These are phyloP conservation scores for Cerastoderma edule DNA, from an alignment of 2,888 invertebrate genomes.

Conservation along the genomic window DNA sequence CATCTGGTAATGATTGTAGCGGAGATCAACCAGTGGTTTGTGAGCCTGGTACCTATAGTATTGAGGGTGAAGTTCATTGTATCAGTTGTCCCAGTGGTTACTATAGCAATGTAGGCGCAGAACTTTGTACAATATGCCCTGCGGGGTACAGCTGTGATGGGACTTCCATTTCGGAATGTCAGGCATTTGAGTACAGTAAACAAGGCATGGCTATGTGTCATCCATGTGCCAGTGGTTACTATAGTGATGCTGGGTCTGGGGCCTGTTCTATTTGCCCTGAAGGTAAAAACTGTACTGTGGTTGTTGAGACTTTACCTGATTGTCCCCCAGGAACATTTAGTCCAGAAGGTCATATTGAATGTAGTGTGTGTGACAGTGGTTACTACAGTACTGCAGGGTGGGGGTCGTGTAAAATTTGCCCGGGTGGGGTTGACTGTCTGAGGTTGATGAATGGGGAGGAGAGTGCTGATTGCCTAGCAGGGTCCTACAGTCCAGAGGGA, in stretches of 20 bases:
- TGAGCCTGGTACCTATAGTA: constrained; percentile 63
- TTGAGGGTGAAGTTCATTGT: constrained; percentile 55
- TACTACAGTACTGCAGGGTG: constrained; percentile 45
- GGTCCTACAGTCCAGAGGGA: constrained; percentile 56
- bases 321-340: constrained; percentile 55
- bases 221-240: constrained; percentile 47
- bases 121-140: constrained; percentile 38
- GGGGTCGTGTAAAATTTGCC: constrained; percentile 69
- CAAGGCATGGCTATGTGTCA: constrained; percentile 47
- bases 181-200: constrained; percentile 54
- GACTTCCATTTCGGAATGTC: constrained; percentile 42
- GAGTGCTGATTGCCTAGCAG: constrained; percentile 49
- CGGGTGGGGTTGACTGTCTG: constrained; percentile 66
- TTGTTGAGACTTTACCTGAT: constrained; percentile 31
- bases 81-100: constrained; percentile 56
- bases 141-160: constrained; percentile 41
- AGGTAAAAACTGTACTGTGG: constrained; percentile 50
- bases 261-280: constrained; percentile 56
- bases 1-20: constrained; percentile 66
- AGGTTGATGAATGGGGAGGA: constrained; percentile 37
- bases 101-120: constrained; percentile 58
- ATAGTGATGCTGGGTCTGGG: constrained; percentile 30
- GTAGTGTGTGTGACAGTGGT: constrained; percentile 43
- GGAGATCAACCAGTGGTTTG: constrained; percentile 38
- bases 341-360: constrained; percentile 35